A percentile compares a stretch with the other conserved stretches of the same genome.
phyloP scores from a whole-genome alignment of 1,140 invertebrate species.

The Ostrea edulis region DNA sequence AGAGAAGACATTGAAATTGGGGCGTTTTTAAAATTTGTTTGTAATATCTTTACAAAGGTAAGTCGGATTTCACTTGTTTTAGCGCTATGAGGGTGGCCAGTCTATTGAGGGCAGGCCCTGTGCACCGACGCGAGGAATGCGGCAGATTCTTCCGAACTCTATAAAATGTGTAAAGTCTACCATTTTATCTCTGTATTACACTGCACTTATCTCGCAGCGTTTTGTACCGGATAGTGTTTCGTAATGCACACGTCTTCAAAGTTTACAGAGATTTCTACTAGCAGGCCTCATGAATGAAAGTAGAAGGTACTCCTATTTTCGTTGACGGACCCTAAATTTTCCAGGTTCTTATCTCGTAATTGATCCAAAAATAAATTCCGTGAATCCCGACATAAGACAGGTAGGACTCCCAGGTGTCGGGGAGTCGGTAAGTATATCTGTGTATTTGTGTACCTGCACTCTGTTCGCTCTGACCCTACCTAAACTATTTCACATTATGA shows the following conservation, averaged over 20 bases:
- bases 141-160: neutral
- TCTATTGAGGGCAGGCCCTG: neutral
- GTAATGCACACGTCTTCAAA: neutral
- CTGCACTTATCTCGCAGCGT: neutral
- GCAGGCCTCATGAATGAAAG: no score
- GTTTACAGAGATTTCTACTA: no score
- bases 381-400: neutral
- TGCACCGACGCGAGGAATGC: neutral
- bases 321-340: neutral
- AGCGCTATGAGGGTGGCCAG: neutral
- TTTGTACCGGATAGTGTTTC: neutral
- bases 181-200: no score
- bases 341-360: neutral
- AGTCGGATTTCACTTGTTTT: neutral
- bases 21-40: slow-evolving; percentile 3
- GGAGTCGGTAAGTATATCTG: neutral
- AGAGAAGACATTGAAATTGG: slow-evolving; percentile 6
- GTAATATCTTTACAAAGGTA: neutral
- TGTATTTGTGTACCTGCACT: neutral
- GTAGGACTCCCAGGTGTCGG: neutral
- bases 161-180: neutral
- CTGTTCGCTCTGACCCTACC: neutral
- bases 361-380: slow-evolving; percentile 9
- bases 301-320: neutral
- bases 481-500: neutral